Conservation (phyloP, 2,888 invertebrate genomes). For the Lasius platythorax region DNA sequence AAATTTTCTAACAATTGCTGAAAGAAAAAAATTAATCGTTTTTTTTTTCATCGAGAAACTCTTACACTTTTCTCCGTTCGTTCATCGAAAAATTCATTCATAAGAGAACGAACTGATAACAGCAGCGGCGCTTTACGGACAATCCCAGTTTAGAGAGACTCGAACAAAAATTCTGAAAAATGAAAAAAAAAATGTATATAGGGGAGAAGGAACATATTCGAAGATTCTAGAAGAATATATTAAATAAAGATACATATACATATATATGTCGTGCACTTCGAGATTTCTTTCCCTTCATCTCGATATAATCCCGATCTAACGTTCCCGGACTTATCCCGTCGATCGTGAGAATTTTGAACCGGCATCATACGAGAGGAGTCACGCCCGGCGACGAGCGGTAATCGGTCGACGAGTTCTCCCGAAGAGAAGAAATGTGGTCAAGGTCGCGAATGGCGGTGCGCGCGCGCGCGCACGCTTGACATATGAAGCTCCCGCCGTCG, state of each 20-base stretch:
- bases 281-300: not conserved
- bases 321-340: slow-evolving; percentile 41
- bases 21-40: too few relatives aligned
- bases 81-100: not conserved
- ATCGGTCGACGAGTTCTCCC: slow-evolving; percentile 53
- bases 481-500: slow-evolving; percentile 57
- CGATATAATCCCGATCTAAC: slow-evolving; percentile 51
- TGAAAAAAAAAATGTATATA: too few relatives aligned
- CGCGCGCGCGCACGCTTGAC: slow-evolving; percentile 62
- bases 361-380: slow-evolving; percentile 36
- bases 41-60: not conserved
- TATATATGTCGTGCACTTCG: not conserved
- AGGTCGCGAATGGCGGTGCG: slow-evolving; percentile 65
- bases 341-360: slow-evolving; percentile 44
- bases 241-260: not conserved
- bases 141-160: not conserved
- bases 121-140: not conserved
- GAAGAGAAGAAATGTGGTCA: slow-evolving; percentile 73
- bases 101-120: not conserved
- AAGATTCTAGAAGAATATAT: not conserved
- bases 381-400: slow-evolving; percentile 54
- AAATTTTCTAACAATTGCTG: not conserved
- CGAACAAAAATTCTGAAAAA: not conserved
- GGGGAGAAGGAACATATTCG: not conserved
- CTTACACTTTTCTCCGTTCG: not conserved